phyloP scores from a whole-genome alignment of 2,797 vertebrate genomes.

The Lepilemur ruficaudatus region DNA sequence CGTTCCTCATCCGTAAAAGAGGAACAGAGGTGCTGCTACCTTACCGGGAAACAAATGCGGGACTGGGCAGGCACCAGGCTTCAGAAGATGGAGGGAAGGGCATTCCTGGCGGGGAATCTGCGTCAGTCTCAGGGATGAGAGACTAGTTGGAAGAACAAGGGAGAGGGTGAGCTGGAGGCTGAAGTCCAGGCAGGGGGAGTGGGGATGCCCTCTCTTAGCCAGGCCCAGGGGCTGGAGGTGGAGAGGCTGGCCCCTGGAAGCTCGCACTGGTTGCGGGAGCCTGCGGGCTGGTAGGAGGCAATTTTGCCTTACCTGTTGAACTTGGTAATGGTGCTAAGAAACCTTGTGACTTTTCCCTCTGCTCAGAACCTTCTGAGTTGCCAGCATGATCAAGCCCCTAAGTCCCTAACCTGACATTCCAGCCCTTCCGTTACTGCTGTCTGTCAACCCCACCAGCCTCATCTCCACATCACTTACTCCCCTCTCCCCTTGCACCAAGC shows the following conservation, averaged over 20 bases:
- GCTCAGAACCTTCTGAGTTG: not conserved
- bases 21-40: not conserved
- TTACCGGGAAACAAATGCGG: not conserved
- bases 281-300: not conserved
- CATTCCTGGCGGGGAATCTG: not conserved
- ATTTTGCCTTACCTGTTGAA: not conserved
- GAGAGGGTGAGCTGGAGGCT: not conserved
- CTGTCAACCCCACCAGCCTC: not conserved
- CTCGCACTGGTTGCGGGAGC: not conserved
- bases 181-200: not conserved
- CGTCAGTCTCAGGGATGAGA: not conserved
- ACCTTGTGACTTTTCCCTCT: not conserved
- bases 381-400: not conserved
- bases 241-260: not conserved
- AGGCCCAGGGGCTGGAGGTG: not conserved
- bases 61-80: not conserved
- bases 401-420: not conserved
- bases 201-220: not conserved
- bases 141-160: not conserved
- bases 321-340: not conserved
- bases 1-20: not conserved
- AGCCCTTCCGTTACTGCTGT: not conserved
- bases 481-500: not conserved
- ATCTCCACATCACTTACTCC: not conserved
- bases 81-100: not conserved